Conservation (phyloP, 2,113 vertebrate species). For the Nipponia nippon region DNA sequence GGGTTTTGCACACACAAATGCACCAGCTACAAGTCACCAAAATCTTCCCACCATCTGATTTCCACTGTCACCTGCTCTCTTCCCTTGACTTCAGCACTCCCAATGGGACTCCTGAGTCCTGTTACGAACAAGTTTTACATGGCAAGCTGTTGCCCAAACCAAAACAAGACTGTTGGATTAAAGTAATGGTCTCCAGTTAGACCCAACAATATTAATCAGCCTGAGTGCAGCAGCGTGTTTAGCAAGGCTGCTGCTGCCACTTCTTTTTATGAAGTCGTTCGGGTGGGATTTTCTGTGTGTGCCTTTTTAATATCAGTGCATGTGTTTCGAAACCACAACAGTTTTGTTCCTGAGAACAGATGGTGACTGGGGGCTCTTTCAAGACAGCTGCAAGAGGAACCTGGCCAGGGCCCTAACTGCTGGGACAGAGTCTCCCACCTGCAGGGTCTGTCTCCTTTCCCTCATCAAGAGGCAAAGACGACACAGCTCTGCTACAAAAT, state of each 20-base stretch:
- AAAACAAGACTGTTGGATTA: not conserved
- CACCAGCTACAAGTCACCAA: not conserved
- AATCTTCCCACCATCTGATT: not conserved
- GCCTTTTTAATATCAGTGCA: not conserved
- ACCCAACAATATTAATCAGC: not conserved
- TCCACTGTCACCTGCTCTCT: not conserved
- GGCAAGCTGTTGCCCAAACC: not conserved
- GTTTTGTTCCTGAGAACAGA: conserved; percentile 21
- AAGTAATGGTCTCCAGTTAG: not conserved
- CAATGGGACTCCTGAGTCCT: not conserved
- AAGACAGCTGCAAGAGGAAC: conserved; percentile 20
- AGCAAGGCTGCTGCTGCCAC: not conserved
- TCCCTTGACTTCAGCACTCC: not conserved
- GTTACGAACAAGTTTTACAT: fast-evolving
- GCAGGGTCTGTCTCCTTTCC: not conserved
- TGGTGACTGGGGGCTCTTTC: not conserved
- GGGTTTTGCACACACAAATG: not conserved
- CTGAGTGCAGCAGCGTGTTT: not conserved
- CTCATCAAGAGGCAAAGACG: not conserved
- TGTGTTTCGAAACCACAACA: conserved; percentile 16
- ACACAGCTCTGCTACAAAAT: not conserved
- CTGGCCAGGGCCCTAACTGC: not conserved
- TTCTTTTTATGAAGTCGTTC: not conserved
- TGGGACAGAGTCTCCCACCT: not conserved
- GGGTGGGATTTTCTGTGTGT: not conserved